Evolutionary conservation across 2,113 vertebrate genomes (phyloP), one percentile per base, ranked within the genome.

Genomic region (Lasiurus borealis): DNA sequence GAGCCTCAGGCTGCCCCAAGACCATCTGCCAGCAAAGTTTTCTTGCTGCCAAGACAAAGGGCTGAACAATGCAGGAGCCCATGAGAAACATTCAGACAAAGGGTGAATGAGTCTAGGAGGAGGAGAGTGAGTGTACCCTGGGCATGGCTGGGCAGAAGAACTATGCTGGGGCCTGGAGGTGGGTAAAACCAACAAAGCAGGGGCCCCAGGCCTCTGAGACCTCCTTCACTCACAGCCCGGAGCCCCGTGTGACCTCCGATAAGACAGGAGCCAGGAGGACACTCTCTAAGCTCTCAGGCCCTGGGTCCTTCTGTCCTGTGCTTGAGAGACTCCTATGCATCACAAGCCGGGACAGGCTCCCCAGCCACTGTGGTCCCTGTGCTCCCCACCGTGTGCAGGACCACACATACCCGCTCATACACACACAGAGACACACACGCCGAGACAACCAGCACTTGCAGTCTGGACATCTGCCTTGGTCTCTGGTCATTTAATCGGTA

Each of bases 21-120:
- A 85, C 82, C 21, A 1, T 48, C 54, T 73, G 52, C 62, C 27
- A 62, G 21, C 18, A 71, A 90, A 94, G 44, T 23, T 29, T 64
- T 46, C 40, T 48, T 64, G 34, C 27, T 87, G 71, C 34, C 21
- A 72, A 95, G 50, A 77, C 36, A 75, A 95, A 96, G 21, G n/a
- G 50, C 34, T 76, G 40, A 78, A 94, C 72, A 54, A 71, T 2
- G 5, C 29, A 16, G 25, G 31, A 4, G 7, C 6, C 7, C 15
- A 15, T 57, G 31, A 77, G n/a, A 36, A 57, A 5, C 29, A 52
- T 44, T 48, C 54, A 78, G 29, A 44, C 12, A 75, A 71, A 62
- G 14, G n/a, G 21, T 31, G 15, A 44, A 3, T 14, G 54, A 72
- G 16, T 15, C 34, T 16, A 44, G 44, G n/a, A 62, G 18, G 29